Evolutionary conservation across 2,797 vertebrate genomes (phyloP).

Genomic region (Remorina albescens): DNA sequence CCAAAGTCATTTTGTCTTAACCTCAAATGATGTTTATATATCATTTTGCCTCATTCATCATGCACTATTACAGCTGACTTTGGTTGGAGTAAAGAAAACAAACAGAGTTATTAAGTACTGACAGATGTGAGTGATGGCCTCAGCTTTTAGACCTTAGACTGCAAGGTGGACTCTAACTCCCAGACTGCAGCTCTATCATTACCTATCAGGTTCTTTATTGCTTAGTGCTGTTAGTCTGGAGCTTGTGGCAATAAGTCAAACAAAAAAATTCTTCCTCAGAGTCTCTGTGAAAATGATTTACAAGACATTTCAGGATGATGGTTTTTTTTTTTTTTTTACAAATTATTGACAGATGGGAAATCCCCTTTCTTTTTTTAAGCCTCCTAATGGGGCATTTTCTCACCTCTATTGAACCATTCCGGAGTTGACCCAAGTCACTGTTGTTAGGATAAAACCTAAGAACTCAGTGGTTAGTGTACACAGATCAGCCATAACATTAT

Average conservation of each 20-base stretch:
- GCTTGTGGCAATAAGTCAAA: conserved; percentile 5
- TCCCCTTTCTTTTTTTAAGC: no score
- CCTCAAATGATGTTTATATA: conserved; percentile 60
- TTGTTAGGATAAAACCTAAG: no score
- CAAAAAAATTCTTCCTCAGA: neutral
- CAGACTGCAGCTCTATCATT: conserved; percentile 23
- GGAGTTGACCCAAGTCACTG: no score
- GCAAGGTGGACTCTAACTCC: conserved; percentile 17
- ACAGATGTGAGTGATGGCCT: conserved; percentile 52
- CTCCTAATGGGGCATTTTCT: no score
- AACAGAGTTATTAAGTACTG: conserved; percentile 53
- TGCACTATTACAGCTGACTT: conserved; percentile 47
- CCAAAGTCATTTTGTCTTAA: conserved; percentile 50
- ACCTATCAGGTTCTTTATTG: conserved; percentile 34
- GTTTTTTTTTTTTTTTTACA: no score
- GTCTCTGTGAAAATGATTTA: no score
- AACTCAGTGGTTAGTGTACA: no score
- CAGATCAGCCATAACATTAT: no score
- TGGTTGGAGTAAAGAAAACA: conserved; percentile 55
- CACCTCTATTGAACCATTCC: no score
- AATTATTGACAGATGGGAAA: no score
- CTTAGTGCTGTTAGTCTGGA: conserved; percentile 7
- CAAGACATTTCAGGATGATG: no score
- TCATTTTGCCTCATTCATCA: conserved; percentile 64
- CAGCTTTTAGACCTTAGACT: conserved; percentile 11